A percentile compares a stretch with the other conserved stretches of the same genome.
Conservation (phyloP, 2,888 invertebrate species). For the Punctoribates punctum region DNA sequence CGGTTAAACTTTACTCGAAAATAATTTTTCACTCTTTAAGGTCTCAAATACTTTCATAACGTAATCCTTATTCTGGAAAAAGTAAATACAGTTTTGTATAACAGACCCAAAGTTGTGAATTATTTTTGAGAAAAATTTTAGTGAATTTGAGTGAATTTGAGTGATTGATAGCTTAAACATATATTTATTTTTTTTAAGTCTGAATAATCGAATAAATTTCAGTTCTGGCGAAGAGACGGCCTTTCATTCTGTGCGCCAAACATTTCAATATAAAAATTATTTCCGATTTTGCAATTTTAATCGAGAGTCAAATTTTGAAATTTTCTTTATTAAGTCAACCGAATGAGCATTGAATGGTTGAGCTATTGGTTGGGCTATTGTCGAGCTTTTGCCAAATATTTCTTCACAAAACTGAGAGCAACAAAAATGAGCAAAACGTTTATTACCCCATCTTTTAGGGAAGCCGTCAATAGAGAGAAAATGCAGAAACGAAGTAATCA, state of each 20-base stretch:
- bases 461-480: slow-evolving; percentile 15
- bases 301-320: too few species aligned
- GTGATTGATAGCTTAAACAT: slow-evolving; percentile 8
- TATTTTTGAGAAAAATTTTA: too few species aligned
- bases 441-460: slow-evolving; percentile 31
- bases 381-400: neutral
- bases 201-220: neutral
- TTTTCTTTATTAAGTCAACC: too few species aligned
- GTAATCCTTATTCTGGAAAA: neutral
- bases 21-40: neutral
- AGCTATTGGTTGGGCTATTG: neutral
- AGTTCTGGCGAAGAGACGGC: neutral
- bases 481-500: neutral
- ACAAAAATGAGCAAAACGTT: neutral
- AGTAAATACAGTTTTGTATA: neutral
- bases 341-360: too few species aligned
- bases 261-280: too few species aligned
- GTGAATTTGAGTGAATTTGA: too few species aligned
- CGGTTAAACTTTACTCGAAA: too few species aligned
- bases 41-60: neutral
- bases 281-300: too few species aligned
- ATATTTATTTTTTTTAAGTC: slow-evolving; percentile 13
- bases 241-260: too few species aligned
- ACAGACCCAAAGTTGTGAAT: neutral
- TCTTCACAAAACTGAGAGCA: neutral